Percentiles rank a stretch among this genome's conserved stretches.
phyloP scores from a whole-genome alignment of 2,113 vertebrate species.

The Neofelis nebulosa region DNA sequence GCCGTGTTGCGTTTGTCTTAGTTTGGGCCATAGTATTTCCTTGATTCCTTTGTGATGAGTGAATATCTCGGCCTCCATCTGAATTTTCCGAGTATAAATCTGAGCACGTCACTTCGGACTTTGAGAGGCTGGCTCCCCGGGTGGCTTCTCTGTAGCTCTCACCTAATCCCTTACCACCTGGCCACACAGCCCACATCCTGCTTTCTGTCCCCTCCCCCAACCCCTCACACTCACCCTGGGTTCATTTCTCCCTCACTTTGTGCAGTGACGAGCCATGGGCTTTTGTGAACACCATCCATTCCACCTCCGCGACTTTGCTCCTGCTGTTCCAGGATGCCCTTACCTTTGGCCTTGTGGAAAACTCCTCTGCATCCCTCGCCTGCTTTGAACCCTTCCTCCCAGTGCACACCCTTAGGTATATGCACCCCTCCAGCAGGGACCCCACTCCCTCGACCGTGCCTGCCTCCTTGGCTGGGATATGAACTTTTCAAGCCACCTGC shows the following conservation, averaged over 20 bases:
- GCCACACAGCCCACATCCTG: accelerated
- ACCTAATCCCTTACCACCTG: too few relatives aligned
- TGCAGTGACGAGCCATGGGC: too few relatives aligned
- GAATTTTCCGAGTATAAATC: background rate
- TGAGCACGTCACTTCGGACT: background rate
- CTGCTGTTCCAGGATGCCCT: background rate
- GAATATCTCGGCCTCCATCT: background rate
- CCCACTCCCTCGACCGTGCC: background rate
- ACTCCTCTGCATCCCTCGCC: background rate
- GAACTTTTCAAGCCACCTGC: background rate
- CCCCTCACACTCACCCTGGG: background rate
- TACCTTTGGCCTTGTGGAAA: background rate
- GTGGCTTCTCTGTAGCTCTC: background rate
- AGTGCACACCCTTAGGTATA: accelerated
- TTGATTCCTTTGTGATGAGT: background rate
- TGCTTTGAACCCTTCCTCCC: background rate
- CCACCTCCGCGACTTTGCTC: background rate
- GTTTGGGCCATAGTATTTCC: background rate
- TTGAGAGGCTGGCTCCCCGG: background rate
- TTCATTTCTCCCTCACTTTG: background rate
- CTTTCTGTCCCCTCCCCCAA: background rate
- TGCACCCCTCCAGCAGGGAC: background rate
- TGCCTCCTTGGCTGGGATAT: background rate
- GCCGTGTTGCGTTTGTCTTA: background rate
- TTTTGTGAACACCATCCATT: accelerated